phyloP scores from a whole-genome alignment of 2,797 vertebrate species.

The Lepilemur septentrionalis region DNA sequence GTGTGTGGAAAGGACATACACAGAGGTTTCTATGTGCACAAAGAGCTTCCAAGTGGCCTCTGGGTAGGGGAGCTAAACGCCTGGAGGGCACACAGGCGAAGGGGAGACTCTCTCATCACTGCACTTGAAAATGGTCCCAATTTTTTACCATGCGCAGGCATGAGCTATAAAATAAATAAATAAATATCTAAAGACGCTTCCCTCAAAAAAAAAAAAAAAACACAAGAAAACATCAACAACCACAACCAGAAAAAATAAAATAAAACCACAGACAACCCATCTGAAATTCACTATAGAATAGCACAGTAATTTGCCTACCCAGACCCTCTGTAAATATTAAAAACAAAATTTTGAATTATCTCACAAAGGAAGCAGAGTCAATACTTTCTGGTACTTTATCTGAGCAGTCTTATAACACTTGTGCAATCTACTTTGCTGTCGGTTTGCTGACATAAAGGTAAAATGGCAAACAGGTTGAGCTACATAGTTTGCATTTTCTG shows the following conservation, averaged over 20 bases:
- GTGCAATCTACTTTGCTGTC: background rate
- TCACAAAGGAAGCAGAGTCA: background rate
- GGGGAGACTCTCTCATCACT: background rate
- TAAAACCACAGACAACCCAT: background rate
- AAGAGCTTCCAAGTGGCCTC: background rate
- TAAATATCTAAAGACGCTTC: background rate
- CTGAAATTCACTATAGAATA: background rate
- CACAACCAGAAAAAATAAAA: background rate
- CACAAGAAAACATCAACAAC: background rate
- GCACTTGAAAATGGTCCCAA: background rate
- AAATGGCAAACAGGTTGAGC: background rate
- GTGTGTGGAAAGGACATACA: accelerated
- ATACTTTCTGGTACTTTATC: background rate
- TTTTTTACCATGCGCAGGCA: background rate
- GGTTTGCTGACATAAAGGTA: background rate
- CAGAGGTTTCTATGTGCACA: background rate
- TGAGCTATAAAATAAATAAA: background rate
- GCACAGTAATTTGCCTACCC: too few relatives aligned
- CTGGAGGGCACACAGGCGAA: background rate
- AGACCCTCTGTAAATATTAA: background rate
- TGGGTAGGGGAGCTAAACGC: background rate
- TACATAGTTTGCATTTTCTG: constrained; percentile 21
- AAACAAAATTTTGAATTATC: background rate
- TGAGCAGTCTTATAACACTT: background rate
- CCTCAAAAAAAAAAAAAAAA: background rate